Percentiles rank a stretch among this genome's conserved stretches.
phyloP scores from a whole-genome alignment of 2,113 vertebrate genomes.

The Colistium nudipinnis region DNA sequence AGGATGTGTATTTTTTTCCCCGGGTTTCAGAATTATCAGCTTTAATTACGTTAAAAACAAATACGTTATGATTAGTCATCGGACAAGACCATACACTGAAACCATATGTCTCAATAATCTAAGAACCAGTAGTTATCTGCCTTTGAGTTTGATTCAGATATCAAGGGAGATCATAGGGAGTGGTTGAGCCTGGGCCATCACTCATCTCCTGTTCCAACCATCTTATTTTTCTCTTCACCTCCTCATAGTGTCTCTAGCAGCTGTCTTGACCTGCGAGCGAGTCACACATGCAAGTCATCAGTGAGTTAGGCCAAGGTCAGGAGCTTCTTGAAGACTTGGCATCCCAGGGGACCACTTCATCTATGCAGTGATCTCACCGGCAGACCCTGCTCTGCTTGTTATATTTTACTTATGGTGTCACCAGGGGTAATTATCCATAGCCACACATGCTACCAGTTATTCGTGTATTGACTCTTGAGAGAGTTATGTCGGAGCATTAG shows the following conservation, averaged over 20 bases:
- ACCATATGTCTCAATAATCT: constrained; percentile 61
- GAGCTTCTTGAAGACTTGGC: constrained; percentile 82
- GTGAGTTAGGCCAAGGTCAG: constrained; percentile 80
- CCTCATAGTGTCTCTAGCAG: constrained; percentile 70
- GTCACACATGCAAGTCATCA: constrained; percentile 85
- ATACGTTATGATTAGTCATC: constrained; percentile 32
- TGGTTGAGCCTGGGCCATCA: constrained; percentile 52
- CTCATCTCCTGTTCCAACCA: constrained; percentile 44
- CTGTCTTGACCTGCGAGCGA: constrained; percentile 75
- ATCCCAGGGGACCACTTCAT: constrained; percentile 80
- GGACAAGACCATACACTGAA: constrained; percentile 23
- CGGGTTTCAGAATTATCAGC: constrained; percentile 25
- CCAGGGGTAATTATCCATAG: constrained; percentile 79
- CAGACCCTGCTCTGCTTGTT: constrained; percentile 78
- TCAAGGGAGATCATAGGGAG: constrained; percentile 38
- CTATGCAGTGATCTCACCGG: constrained; percentile 79
- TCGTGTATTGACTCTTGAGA: constrained; percentile 56
- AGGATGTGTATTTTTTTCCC: constrained; percentile 20
- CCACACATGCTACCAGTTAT: constrained; percentile 81
- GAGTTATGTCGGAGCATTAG: constrained; percentile 46
- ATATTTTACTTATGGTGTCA: constrained; percentile 83
- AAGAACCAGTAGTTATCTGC: constrained; percentile 37
- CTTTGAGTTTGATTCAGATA: constrained; percentile 55
- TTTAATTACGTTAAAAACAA: constrained; percentile 54
- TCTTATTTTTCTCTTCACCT: constrained; percentile 54